phyloP scores from a whole-genome alignment of 2,888 invertebrate species.

The Baronia brevicornis region DNA sequence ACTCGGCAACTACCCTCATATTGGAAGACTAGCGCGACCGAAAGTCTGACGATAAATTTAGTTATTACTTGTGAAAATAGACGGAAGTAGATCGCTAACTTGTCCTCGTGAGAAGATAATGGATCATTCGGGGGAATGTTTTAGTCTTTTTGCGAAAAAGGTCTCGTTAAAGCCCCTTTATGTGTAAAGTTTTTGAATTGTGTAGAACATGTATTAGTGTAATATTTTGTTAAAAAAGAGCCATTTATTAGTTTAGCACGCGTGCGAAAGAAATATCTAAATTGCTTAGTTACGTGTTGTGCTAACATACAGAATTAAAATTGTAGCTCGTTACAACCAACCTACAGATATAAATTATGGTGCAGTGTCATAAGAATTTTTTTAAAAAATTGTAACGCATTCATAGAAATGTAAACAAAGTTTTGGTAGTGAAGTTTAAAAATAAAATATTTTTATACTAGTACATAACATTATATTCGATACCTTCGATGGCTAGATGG shows the following conservation, averaged over 20 bases:
- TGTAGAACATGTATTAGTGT: constrained; percentile 38
- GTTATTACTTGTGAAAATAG: constrained; percentile 76
- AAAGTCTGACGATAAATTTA: constrained; percentile 75
- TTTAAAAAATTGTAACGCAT: constrained; percentile 14
- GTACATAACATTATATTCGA: no score
- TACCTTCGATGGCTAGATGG: no score
- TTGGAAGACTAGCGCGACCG: constrained; percentile 61
- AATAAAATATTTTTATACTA: no score
- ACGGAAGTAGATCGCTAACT: constrained; percentile 74
- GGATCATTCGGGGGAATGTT: constrained; percentile 70
- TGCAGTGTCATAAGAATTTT: no score
- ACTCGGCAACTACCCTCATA: constrained; percentile 55
- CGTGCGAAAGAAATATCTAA: no score
- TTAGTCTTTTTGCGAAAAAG: constrained; percentile 66
- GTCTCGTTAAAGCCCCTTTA: constrained; percentile 67
- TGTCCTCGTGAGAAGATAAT: constrained; percentile 72
- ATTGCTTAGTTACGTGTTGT: no score
- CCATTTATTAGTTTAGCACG: no score
- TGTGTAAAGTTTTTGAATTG: constrained; percentile 65
- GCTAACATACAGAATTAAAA: no score
- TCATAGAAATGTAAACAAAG: constrained; percentile 1
- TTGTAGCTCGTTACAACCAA: no score
- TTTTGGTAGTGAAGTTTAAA: constrained; percentile 5
- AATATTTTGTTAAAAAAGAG: constrained; percentile 50
- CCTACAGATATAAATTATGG: no score